Conservation (phyloP, 1,140 invertebrate species). For the Nylanderia fulva region DNA sequence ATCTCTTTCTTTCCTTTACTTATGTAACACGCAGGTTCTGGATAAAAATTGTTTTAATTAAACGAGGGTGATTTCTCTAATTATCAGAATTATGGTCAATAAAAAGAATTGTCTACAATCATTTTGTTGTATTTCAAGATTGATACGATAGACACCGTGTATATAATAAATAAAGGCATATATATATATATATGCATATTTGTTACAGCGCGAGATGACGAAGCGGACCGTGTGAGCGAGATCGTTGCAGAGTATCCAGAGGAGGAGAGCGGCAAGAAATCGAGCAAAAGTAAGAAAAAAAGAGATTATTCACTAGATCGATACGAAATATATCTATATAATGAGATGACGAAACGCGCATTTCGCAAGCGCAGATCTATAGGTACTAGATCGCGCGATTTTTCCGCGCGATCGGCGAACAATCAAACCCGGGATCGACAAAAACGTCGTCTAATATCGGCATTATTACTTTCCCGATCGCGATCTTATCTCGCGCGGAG, state of each 20-base stretch:
- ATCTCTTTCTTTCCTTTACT: background rate
- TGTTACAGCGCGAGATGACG: constrained; percentile 69
- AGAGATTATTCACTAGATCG: background rate
- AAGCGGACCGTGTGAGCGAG: constrained; percentile 64
- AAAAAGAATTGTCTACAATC: background rate
- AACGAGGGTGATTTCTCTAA: constrained; percentile 28
- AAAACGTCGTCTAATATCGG: constrained; percentile 5
- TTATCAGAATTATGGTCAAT: background rate
- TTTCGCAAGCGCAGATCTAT: background rate
- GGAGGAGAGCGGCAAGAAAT: constrained; percentile 68
- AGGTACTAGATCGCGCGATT: background rate
- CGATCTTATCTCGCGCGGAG: constrained; percentile 40
- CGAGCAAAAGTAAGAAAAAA: constrained; percentile 73
- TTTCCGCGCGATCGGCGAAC: constrained; percentile 24
- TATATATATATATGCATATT: constrained; percentile 10
- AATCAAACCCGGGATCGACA: constrained; percentile 5
- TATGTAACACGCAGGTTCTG: background rate
- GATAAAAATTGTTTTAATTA: background rate
- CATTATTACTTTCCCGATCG: constrained; percentile 42
- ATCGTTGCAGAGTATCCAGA: constrained; percentile 60
- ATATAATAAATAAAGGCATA: constrained; percentile 39
- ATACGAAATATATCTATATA: background rate
- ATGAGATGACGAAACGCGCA: background rate
- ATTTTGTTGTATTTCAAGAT: constrained; percentile 13
- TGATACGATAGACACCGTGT: constrained; percentile 13